Percentiles rank a stretch among this genome's conserved stretches.
Evolutionary conservation across 2,888 invertebrate species (phyloP).

Genomic region (Orthosia cruda): DNA sequence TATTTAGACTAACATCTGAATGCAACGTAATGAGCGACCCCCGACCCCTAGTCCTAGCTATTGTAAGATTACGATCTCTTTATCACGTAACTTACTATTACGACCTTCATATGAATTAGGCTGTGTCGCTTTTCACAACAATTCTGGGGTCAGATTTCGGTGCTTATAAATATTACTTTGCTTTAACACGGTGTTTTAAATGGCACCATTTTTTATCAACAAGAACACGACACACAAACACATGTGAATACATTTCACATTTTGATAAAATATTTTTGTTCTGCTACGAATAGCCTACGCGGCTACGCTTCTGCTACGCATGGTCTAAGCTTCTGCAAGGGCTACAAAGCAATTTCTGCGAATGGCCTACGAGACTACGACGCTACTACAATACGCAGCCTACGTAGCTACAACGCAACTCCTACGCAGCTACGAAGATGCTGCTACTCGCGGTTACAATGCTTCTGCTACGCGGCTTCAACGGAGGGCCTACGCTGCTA

Average conservation of each 20-base stretch:
- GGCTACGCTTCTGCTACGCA: background rate
- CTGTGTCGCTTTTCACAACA: conserved; percentile 8
- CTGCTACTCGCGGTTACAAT: background rate
- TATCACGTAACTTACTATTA: conserved; percentile 66
- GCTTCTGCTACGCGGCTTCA: background rate
- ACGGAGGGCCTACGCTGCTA: background rate
- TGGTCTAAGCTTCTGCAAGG: background rate
- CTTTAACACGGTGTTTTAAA: background rate
- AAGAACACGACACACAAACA: too few species aligned
- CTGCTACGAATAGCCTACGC: background rate
- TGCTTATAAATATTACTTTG: background rate
- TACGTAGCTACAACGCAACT: background rate
- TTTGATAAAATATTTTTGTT: too few species aligned
- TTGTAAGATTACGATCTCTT: conserved; percentile 73
- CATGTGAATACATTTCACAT: too few species aligned
- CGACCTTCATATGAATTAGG: conserved; percentile 13
- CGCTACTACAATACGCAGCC: background rate
- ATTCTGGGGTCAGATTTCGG: background rate
- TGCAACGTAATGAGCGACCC: conserved; percentile 36
- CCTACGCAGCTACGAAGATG: background rate
- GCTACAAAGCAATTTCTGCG: background rate
- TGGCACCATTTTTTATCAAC: too few species aligned
- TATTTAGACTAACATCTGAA: conserved; percentile 29
- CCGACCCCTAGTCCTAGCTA: conserved; percentile 58
- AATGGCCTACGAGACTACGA: background rate